Evolutionary conservation across 2,888 invertebrate genomes (phyloP).

Genomic region (Drosophila monieri): DNA sequence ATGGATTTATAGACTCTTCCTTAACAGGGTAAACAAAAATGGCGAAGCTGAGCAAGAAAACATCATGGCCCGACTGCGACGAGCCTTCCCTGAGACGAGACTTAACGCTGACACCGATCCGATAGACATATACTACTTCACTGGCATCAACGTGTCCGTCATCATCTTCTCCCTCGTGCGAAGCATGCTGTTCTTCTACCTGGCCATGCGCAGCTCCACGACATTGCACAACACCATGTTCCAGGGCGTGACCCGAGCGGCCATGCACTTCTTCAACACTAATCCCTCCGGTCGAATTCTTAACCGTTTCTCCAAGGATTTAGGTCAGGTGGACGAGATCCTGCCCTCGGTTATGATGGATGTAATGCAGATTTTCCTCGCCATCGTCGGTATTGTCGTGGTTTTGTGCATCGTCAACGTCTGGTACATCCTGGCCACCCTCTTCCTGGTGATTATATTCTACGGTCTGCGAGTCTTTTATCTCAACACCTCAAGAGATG

Average conservation of each 20-base stretch:
- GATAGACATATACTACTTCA: conserved; percentile 85
- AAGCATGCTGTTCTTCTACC: conserved; percentile 85
- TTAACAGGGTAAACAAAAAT: conserved; percentile 78
- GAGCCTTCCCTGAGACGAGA: conserved; percentile 60
- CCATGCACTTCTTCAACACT: conserved; percentile 94
- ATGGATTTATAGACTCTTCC: neutral
- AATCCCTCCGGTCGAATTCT: conserved; percentile 93
- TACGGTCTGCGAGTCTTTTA: conserved; percentile 90
- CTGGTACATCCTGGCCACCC: conserved; percentile 89
- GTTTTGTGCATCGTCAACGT: conserved; percentile 91
- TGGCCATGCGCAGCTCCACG: conserved; percentile 90
- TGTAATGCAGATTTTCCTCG: conserved; percentile 89
- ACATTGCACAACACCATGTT: conserved; percentile 94
- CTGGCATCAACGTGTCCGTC: conserved; percentile 84
- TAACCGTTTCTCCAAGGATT: conserved; percentile 95
- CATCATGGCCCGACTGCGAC: conserved; percentile 66
- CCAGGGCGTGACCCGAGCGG: conserved; percentile 89
- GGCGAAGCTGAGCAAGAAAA: conserved; percentile 51
- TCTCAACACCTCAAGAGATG: conserved; percentile 90
- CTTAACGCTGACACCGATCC: conserved; percentile 69
- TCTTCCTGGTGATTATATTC: conserved; percentile 89
- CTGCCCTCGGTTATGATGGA: conserved; percentile 84
- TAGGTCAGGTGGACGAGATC: conserved; percentile 86
- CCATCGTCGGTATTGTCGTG: conserved; percentile 90
- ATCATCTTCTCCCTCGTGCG: conserved; percentile 82